Base-by-base conservation (phyloP, 2,888 invertebrate genomes). In the Hydriomena furcata region DNA sequence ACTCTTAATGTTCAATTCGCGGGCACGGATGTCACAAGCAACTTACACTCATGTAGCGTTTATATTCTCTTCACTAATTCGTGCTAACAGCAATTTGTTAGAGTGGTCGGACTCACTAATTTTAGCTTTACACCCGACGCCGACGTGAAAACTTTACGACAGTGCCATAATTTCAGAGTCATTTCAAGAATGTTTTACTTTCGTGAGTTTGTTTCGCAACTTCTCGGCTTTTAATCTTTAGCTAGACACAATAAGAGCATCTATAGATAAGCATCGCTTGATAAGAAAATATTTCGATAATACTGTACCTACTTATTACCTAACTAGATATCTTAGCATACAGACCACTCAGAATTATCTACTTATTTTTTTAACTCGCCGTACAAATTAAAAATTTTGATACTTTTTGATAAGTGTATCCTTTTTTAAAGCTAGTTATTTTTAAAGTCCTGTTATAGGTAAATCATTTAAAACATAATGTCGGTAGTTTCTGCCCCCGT, bases 111-210 rank as follows among this genome's bases (percentile, higher is more conserved):
- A 75, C 79, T 81, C 69, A 84, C 87, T 87, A 85, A 87, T 85
- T 87, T 85, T 84, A 85, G 82, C 82, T 77, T 81, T 78, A 79
- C 81, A 73, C 79, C 77, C 79, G 79, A 77, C 79, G 79, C 77
- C 79, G 79, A 77, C 79, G 79, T 83, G 82, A 82, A 85, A 80
- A 82, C 71, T 84, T 84, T 79, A 83, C 79, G 80, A 80, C 79
- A 76, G 79, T 83, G 85, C 84, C 82, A 88, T 87, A 88, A 86
- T 84, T 84, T 81, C 72, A 71, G 69, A 81, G 83, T 74, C 74
- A 86, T 87, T 82, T 81, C 79, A 84, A 79, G 84, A 88, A 87
- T 88, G 84, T 82, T 79, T 71, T 79, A 81, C 82, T 84, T 79
- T 80, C 65, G 69, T 71, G 76, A 83, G 76, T 82, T 82, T 76